Evolutionary conservation across 1,140 invertebrate species (phyloP).

Genomic region (Yoshiicerus persimilis): DNA sequence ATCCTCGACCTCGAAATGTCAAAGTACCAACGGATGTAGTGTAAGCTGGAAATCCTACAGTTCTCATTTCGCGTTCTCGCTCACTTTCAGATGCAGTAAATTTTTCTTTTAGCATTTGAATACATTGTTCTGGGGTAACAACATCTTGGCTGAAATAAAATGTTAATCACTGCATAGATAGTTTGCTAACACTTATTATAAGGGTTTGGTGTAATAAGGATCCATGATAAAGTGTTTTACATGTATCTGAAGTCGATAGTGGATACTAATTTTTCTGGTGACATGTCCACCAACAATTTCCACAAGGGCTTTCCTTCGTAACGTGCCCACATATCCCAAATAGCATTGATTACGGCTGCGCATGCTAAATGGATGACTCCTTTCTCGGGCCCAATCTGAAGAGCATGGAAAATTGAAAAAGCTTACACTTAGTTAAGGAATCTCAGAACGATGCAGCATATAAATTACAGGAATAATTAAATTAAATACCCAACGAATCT

Average conservation of each 20-base stretch:
- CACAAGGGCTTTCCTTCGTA: constrained; percentile 82
- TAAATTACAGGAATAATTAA: not conserved
- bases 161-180: not conserved
- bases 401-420: not conserved
- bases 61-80: constrained; percentile 61
- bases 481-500: constrained; percentile 81
- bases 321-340: constrained; percentile 90
- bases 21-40: constrained; percentile 57
- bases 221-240: constrained; percentile 56
- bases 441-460: not conserved
- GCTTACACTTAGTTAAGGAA: not conserved
- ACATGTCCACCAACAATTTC: constrained; percentile 78
- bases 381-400: constrained; percentile 85
- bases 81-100: constrained; percentile 49
- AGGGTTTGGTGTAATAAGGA: not conserved
- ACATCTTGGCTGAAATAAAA: constrained; percentile 68
- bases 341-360: constrained; percentile 82
- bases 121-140: constrained; percentile 77
- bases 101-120: constrained; percentile 71
- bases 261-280: constrained; percentile 77
- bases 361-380: constrained; percentile 84
- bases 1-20: too few species aligned
- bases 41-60: constrained; percentile 74
- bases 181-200: not conserved
- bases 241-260: constrained; percentile 85